A percentile compares a stretch with the other conserved stretches of the same genome.
Conservation (phyloP, 2,888 invertebrate genomes). For the Lapara coniferarum region DNA sequence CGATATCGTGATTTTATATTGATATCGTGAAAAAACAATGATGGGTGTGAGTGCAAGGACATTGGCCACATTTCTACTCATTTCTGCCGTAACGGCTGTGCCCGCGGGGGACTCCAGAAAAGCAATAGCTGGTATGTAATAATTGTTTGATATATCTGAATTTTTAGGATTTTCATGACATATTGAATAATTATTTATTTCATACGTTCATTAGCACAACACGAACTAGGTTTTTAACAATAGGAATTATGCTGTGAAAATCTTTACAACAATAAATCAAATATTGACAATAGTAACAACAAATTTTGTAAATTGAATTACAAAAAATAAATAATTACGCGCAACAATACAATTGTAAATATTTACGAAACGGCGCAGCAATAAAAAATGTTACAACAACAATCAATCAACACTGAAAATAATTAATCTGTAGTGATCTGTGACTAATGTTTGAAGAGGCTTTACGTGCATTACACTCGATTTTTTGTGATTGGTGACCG, state of each 20-base stretch:
- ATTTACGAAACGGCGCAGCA: constrained; percentile 7
- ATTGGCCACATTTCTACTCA: constrained; percentile 64
- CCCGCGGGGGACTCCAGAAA: constrained; percentile 64
- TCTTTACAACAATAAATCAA: not conserved
- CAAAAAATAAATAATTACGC: not conserved
- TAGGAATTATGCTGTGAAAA: no score
- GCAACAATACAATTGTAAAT: not conserved
- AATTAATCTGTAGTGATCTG: not conserved
- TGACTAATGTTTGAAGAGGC: not conserved
- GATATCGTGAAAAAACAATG: constrained; percentile 46
- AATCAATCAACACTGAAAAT: not conserved
- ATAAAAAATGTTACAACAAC: not conserved
- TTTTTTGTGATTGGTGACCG: constrained; percentile 10
- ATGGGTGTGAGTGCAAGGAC: constrained; percentile 80
- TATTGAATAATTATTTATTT: constrained; percentile 12
- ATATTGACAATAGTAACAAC: not conserved
- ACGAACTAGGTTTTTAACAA: no score
- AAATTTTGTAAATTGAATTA: not conserved
- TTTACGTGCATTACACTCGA: constrained; percentile 5
- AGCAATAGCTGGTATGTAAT: constrained; percentile 61
- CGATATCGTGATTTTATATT: constrained; percentile 49
- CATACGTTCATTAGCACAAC: no score
- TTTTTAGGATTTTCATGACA: not conserved
- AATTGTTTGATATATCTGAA: constrained; percentile 7
- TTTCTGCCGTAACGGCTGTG: constrained; percentile 67